A percentile compares a stretch with the other conserved stretches of the same genome.
Evolutionary conservation across 1,140 invertebrate species (phyloP).

Genomic region (Heliconius hermathena): DNA sequence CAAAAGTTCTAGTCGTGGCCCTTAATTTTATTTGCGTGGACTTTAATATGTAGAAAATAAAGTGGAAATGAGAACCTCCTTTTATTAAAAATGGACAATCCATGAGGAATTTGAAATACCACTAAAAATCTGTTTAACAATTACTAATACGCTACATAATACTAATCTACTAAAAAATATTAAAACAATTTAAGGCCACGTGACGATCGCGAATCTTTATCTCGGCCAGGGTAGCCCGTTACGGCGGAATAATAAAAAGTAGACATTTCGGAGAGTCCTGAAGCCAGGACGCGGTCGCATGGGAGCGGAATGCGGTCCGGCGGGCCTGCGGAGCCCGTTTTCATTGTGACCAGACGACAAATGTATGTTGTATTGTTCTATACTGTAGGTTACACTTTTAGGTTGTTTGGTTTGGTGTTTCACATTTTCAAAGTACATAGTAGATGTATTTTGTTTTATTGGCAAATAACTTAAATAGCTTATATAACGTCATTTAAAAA

Average conservation of each 20-base stretch:
- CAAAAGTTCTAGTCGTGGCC: too few relatives aligned
- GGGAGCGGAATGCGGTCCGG: conserved; percentile 79
- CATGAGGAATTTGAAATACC: too few relatives aligned
- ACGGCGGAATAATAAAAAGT: conserved; percentile 63
- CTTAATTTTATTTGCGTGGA: too few relatives aligned
- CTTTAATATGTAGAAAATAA: too few relatives aligned
- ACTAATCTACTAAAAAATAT: background rate
- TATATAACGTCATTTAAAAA: too few relatives aligned
- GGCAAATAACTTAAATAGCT: too few relatives aligned
- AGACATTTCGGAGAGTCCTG: conserved; percentile 72
- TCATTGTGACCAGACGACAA: conserved; percentile 33
- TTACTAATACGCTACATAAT: background rate
- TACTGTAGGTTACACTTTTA: background rate
- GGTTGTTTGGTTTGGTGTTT: background rate
- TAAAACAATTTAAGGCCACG: background rate
- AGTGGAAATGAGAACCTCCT: too few relatives aligned
- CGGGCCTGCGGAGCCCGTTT: conserved; percentile 39
- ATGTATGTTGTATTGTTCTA: conserved; percentile 3
- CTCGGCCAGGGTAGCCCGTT: conserved; percentile 43
- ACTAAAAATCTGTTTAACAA: too few relatives aligned
- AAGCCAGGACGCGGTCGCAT: conserved; percentile 69
- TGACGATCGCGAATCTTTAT: conserved; percentile 32
- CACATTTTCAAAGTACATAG: too few relatives aligned
- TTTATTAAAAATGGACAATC: too few relatives aligned
- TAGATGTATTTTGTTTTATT: too few relatives aligned